Base-by-base conservation (phyloP, 2,888 invertebrate species). In the Mythimna lalbum region DNA sequence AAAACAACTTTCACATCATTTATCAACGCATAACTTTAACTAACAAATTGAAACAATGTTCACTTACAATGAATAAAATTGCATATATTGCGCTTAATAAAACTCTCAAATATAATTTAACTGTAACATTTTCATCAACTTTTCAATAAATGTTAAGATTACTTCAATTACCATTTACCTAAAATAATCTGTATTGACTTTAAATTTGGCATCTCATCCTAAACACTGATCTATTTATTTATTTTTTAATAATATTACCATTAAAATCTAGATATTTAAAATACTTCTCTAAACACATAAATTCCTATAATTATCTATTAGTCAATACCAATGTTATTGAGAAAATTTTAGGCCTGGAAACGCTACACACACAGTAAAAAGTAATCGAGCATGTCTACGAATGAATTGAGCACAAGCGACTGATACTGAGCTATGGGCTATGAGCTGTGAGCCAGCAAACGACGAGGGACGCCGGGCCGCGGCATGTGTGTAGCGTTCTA, bases 171-270 rank as follows among this genome's bases (percentile, higher is more conserved):
- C 90, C 89, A 91, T 96, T 96, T 96, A 96, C 96, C 96, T 96
- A 96, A 96, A 95, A 94, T 96, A 96, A 96, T 93, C 94, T 87
- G 97, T 97, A 97, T 97, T 97, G 97, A 97, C 97, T 97, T 97
- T 96, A 94, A 95, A 96, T 97, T 97, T 97, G 97, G 97, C 97
- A 97, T 95, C 95, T 96, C 95, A 92, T 94, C 92, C 95, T 96
- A 96, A 95, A 96, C 95, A 95, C 94, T 93, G 95, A 95, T 94
- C 95, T 94, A 94, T 92, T 93, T 90, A 89, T 89, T 92, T 74
- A 88, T 90, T 91, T 89, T 89, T 91, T 92, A 89, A 93, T 94
- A 93, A 93, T 91, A 93, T 91, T 93, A 94, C 88, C 91, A 90
- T 91, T 92, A 95, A 93, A 93, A 94, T 92, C 95, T 95, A 95